Base-by-base conservation (phyloP, 2,888 invertebrate species). In the Calameuta filiformis region DNA sequence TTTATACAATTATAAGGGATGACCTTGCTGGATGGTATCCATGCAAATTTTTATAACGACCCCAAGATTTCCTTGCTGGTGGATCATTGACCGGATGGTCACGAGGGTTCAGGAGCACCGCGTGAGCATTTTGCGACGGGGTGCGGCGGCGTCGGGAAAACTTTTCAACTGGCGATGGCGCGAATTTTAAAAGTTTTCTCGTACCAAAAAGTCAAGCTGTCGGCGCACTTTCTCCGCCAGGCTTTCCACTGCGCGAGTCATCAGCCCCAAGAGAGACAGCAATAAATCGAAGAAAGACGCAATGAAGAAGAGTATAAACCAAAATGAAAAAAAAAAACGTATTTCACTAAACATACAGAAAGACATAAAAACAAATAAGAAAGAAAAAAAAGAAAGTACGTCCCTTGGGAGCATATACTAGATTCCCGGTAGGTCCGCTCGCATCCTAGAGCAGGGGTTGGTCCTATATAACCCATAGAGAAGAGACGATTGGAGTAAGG, bases 201-300 rank as follows among this genome's bases (percentile, higher is more conserved):
- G 88, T 86, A 87, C 81, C 81, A 87, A 88, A 88, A 89, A 89
- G 83, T 81, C 81, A 81, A 82, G 83, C 83, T 89, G 89, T 89
- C 88, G 85, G 79, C 85, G 85, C 84, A 85, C 84, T 84, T 85
- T 83, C 85, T 83, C 68, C 35, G 73, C 11, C 0, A 23, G 9
- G 56, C 9, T 56, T 56, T 23, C 56, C 9, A 15, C 23, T 9
- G 6, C 23, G 23, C 9, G 56, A 56, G 23, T 1, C 9, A 23
- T 56, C 56, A 23, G 9, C 56, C 56, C 56, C 23, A n/a, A 35
- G 31, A 73, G 73, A 73, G 76, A 15, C 30, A 69, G 75, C 73
- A 69, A 69, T 76, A 79, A 73, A 76, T 68, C 68, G 71, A 68
- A 74, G 77, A 73, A 79, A 76, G 77, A 37, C 35, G 69, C 40